Percentiles rank a stretch among this genome's conserved stretches.
These are phyloP conservation scores for Podarcis lilfordi DNA, from an alignment of 2,797 vertebrate species.

Conservation along the genomic window DNA sequence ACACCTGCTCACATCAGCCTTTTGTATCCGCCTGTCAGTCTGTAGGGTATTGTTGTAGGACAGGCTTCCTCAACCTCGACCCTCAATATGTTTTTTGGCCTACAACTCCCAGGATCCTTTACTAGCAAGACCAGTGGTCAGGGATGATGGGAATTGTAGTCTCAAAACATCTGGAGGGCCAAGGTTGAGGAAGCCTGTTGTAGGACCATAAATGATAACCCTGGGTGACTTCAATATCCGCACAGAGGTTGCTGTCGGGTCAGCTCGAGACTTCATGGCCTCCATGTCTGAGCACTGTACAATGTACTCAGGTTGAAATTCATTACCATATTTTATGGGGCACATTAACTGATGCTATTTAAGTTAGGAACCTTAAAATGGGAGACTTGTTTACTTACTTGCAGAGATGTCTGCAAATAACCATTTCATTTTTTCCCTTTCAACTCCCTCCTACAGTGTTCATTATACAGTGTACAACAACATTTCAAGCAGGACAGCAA, in stretches of 20 bases:
- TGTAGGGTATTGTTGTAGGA: neutral
- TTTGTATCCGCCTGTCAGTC: neutral
- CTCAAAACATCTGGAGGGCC: no score
- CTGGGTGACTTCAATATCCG: no score
- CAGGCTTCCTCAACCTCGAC: no score
- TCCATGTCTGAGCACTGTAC: neutral
- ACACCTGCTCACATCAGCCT: neutral
- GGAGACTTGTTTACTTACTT: conserved; percentile 15
- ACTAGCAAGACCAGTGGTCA: no score
- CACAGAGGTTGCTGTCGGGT: no score
- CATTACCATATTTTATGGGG: neutral
- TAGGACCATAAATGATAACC: no score
- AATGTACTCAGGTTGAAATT: neutral
- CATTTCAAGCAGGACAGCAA: conserved; percentile 30
- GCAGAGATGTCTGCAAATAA: neutral
- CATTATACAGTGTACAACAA: conserved; percentile 12
- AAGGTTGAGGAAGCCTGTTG: no score
- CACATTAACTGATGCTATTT: conserved; percentile 25
- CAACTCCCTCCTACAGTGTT: conserved; percentile 1
- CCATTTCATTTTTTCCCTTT: neutral
- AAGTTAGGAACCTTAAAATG: neutral
- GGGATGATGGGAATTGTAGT: no score
- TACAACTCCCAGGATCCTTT: no score
- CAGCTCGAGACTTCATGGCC: no score
- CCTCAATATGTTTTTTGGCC: no score